A percentile compares a stretch with the other conserved stretches of the same genome.
phyloP scores from a whole-genome alignment of 2,113 vertebrate species.

The Montifringilla adamsi region DNA sequence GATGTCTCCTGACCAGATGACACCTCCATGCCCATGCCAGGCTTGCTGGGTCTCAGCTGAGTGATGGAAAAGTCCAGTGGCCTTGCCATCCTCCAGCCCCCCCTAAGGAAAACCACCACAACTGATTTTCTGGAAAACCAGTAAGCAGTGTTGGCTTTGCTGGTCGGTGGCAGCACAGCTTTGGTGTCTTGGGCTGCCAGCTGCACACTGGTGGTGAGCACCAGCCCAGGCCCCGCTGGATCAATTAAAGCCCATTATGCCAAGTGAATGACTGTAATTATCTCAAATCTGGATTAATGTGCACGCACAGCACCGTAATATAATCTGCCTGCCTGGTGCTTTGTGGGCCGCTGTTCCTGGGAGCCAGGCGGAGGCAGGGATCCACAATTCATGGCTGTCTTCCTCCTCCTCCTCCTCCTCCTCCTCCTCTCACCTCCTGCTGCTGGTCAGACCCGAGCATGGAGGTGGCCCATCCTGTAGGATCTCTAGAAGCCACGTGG shows the following conservation, averaged over 20 bases:
- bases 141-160: fast-evolving
- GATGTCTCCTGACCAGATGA: background rate
- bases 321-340: background rate
- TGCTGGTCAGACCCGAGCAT: fast-evolving
- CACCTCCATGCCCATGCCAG: fast-evolving
- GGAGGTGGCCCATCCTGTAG: background rate
- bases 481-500: fast-evolving
- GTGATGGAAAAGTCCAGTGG: background rate
- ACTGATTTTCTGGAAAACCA: background rate
- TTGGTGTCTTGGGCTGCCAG: background rate
- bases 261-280: conserved; percentile 65
- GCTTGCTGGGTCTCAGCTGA: background rate
- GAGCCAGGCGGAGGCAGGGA: background rate
- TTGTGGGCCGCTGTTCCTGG: background rate
- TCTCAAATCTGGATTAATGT: conserved; percentile 58
- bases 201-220: background rate
- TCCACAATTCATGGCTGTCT: fast-evolving
- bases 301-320: background rate
- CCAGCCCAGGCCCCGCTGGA: background rate
- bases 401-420: background rate
- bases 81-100: background rate
- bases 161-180: background rate
- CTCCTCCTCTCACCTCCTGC: background rate
- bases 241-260: conserved; percentile 60
- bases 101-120: background rate